A percentile compares a stretch with the other conserved stretches of the same genome.
These are phyloP conservation scores for Aphelinus certus DNA, from an alignment of 1,140 invertebrate species.

Conservation along the genomic window DNA sequence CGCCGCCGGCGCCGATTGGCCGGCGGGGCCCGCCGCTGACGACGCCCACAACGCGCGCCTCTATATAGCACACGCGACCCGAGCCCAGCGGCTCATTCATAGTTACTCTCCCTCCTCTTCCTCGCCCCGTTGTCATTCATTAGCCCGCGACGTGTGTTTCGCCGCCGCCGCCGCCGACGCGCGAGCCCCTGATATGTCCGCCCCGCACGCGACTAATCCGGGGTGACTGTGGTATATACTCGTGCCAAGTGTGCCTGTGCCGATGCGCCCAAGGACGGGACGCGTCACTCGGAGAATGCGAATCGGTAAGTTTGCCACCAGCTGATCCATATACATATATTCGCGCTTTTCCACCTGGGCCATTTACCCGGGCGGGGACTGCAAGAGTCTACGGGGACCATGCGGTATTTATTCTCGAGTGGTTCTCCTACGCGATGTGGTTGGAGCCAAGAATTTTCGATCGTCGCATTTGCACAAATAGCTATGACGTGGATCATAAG, in stretches of 20 bases:
- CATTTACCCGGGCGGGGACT: no score
- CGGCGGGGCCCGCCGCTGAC: slow-evolving; percentile 51
- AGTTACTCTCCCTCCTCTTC: slow-evolving; percentile 49
- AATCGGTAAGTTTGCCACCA: slow-evolving; percentile 49
- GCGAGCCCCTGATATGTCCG: not conserved
- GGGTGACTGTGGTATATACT: no score
- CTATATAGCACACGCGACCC: slow-evolving; percentile 50
- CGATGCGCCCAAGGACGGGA: not conserved
- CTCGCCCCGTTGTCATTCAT: slow-evolving; percentile 51
- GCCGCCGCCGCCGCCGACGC: not conserved
- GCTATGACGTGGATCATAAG: no score
- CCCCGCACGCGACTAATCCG: no score
- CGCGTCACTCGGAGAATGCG: slow-evolving; percentile 49
- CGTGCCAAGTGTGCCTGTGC: no score
- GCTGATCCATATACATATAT: no score
- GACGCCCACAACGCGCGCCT: slow-evolving; percentile 55
- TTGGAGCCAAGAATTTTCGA: no score
- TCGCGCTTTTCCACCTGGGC: no score
- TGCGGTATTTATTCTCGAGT: no score
- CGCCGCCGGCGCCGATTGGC: slow-evolving; percentile 32
- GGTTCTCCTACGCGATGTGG: no score
- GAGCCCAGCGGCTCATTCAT: slow-evolving; percentile 55
- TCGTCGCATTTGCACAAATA: no score
- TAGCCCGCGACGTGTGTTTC: slow-evolving; percentile 43
- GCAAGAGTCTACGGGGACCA: no score